Conservation (phyloP, 1,140 invertebrate genomes). For the Papilio glaucus region DNA sequence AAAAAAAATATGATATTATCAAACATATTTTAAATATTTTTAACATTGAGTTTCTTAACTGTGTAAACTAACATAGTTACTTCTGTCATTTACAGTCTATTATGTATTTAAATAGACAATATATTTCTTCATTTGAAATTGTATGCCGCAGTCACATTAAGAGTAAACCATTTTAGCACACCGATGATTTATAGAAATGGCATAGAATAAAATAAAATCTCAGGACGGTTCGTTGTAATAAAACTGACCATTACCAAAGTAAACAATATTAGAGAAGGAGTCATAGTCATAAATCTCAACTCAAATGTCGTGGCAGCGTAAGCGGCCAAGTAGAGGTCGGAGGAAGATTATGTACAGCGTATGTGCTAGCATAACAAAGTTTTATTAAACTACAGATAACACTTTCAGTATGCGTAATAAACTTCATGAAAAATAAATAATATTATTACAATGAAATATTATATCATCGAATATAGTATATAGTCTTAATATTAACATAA, state of each 20-base stretch:
- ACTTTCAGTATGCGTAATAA: neutral
- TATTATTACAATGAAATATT: too few relatives aligned
- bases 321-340: conserved; percentile 66
- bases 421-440: too few relatives aligned
- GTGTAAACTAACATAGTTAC: too few relatives aligned
- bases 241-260: conserved; percentile 77
- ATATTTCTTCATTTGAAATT: neutral
- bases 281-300: conserved; percentile 66
- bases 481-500: too few relatives aligned
- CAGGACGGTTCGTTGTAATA: conserved; percentile 66
- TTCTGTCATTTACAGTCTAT: too few relatives aligned
- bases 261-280: conserved; percentile 78
- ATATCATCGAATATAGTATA: too few relatives aligned
- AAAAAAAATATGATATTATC: too few relatives aligned
- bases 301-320: conserved; percentile 62
- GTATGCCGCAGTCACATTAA: neutral
- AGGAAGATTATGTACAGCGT: conserved; percentile 56
- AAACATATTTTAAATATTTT: too few relatives aligned
- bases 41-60: too few relatives aligned
- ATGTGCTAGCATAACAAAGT: conserved; percentile 34
- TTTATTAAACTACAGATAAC: neutral
- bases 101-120: too few relatives aligned
- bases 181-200: conserved; percentile 45
- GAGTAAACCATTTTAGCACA: conserved; percentile 2
- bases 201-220: conserved; percentile 62